These are phyloP conservation scores for Ylistrum balloti DNA, from an alignment of 1,140 invertebrate genomes.

Conservation along the genomic window DNA sequence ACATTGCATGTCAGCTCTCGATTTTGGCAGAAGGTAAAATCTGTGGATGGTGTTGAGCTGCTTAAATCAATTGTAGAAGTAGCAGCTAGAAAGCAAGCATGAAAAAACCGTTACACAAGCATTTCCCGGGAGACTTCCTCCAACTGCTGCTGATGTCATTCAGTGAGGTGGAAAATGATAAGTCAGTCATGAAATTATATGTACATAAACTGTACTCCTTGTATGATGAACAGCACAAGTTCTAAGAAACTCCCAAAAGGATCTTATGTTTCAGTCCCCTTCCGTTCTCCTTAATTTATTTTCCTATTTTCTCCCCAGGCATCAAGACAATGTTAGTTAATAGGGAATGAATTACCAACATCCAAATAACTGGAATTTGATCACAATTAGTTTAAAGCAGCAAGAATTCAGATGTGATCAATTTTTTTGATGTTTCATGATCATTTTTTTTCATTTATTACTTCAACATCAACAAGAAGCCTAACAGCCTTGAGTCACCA, in stretches of 20 bases:
- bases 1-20: not conserved
- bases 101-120: not conserved
- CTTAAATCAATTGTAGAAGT: slow-evolving; percentile 29
- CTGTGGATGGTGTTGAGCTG: slow-evolving; percentile 32
- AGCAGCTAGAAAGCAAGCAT: not conserved
- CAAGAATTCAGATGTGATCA: not conserved
- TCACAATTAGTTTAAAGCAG: not conserved
- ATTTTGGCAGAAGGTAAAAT: slow-evolving; percentile 39
- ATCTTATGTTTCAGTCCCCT: not conserved
- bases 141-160: slow-evolving; percentile 9
- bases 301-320: not conserved
- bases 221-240: not conserved
- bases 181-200: not conserved
- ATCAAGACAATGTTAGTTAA: not conserved
- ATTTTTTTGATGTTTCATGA: not conserved
- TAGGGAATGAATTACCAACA: not conserved
- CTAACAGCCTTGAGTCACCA: no score
- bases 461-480: no score
- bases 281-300: not conserved
- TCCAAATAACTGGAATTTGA: not conserved
- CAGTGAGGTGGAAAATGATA: not conserved
- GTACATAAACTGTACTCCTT: not conserved
- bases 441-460: no score
- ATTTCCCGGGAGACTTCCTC: not conserved
- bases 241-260: not conserved